Conservation (phyloP, 23 tunicate genomes). For the Trididemnum nubilum region DNA sequence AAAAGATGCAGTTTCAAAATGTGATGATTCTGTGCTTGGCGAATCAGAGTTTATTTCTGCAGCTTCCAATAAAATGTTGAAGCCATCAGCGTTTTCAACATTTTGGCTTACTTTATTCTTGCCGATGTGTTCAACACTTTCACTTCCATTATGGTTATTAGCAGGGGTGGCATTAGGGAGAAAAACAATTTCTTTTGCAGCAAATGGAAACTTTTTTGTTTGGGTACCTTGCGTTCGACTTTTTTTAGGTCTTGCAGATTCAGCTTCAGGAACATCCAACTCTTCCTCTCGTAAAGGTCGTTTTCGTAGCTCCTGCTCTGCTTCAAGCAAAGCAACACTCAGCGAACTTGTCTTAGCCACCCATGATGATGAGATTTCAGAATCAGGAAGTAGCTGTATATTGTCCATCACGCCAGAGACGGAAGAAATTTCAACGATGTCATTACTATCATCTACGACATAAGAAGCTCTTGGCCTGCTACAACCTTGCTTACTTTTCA, state of each 20-base stretch:
- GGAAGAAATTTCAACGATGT: constrained; percentile 23
- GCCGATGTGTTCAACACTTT: not conserved
- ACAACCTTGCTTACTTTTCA: not conserved
- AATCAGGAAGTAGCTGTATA: not conserved
- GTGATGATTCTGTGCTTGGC: not conserved
- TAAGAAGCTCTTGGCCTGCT: too few species aligned
- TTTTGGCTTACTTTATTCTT: not conserved
- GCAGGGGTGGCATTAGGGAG: not conserved
- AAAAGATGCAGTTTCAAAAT: not conserved
- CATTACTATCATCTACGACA: not conserved
- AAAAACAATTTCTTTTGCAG: constrained; percentile 35
- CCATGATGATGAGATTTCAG: constrained; percentile 15
- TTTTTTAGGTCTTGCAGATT: not conserved
- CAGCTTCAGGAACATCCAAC: not conserved
- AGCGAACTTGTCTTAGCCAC: not conserved
- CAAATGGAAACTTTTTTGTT: constrained; percentile 1
- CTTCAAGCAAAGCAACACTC: constrained; percentile 26
- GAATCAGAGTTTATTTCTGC: constrained; percentile 41
- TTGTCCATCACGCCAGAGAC: not conserved
- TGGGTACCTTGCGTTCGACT: constrained; percentile 27
- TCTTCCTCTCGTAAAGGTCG: not conserved
- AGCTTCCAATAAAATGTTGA: constrained; percentile 58
- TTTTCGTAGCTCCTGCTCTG: too few species aligned
- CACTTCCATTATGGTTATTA: not conserved
- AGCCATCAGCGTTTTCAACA: constrained; percentile 35